A percentile compares a stretch with the other conserved stretches of the same genome.
Conservation (phyloP, 2,888 invertebrate species). For the Melitaea athalia region DNA sequence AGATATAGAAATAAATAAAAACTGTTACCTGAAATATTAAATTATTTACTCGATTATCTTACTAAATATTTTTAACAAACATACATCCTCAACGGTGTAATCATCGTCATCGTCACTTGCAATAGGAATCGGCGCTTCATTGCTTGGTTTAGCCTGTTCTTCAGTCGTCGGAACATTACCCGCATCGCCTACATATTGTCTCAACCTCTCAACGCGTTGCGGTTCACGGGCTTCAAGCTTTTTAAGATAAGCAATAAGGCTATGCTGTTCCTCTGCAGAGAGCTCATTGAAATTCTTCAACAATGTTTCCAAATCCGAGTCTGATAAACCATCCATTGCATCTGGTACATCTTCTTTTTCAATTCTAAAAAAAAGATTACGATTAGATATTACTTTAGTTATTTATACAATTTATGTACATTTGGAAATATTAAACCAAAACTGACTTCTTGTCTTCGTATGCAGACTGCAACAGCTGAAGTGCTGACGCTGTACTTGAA, state of each 20-base stretch:
- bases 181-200: conserved; percentile 87
- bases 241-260: conserved; percentile 90
- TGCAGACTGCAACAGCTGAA: conserved; percentile 74
- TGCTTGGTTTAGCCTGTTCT: conserved; percentile 12
- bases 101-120: conserved; percentile 88
- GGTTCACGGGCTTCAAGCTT: conserved; percentile 90
- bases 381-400: too few relatives aligned
- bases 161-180: conserved; percentile 39
- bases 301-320: conserved; percentile 89
- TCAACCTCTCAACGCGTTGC: conserved; percentile 87
- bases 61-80: conserved; percentile 21
- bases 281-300: conserved; percentile 90
- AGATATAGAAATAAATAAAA: conserved; percentile 26
- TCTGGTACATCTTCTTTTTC: conserved; percentile 63
- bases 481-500: conserved; percentile 61
- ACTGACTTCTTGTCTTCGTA: conserved; percentile 70
- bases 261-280: conserved; percentile 90
- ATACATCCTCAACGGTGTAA: conserved; percentile 90
- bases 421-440: background rate
- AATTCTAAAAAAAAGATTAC: conserved; percentile 43
- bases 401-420: background rate
- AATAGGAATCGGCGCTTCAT: conserved; percentile 53
- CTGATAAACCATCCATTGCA: conserved; percentile 88
- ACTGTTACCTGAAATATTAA: background rate
- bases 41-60: background rate